Evolutionary conservation across 1,140 invertebrate genomes (phyloP).

Genomic region (Liolophura sinensis): DNA sequence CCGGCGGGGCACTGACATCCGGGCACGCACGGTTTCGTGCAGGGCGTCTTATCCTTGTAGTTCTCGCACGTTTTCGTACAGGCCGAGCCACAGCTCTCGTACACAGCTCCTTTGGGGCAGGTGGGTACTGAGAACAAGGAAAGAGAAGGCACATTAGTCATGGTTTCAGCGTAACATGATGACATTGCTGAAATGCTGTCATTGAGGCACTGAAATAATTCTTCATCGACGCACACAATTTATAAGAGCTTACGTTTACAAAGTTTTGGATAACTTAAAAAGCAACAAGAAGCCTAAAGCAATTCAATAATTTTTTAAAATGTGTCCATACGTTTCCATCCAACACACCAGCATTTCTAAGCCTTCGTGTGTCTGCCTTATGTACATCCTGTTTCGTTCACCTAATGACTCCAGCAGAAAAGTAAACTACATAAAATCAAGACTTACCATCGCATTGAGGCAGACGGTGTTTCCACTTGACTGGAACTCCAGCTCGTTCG

Average conservation of each 20-base stretch:
- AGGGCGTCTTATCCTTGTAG: conserved; percentile 23
- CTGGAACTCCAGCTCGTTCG: conserved; percentile 67
- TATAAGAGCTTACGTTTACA: not conserved
- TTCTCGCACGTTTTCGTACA: conserved; percentile 52
- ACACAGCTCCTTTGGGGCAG: conserved; percentile 46
- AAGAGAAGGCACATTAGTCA: conserved; percentile 7
- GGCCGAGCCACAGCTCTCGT: conserved; percentile 41
- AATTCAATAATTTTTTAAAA: not conserved
- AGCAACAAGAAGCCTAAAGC: not conserved
- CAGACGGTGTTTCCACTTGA: conserved; percentile 33
- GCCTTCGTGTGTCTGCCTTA: not conserved
- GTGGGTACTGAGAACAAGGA: conserved; percentile 22
- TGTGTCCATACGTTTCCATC: not conserved
- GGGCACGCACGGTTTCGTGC: conserved; percentile 40
- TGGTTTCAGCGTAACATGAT: not conserved
- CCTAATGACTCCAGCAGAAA: too few relatives aligned
- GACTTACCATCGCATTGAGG: conserved; percentile 36
- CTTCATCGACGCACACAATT: not conserved
- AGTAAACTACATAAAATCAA: not conserved
- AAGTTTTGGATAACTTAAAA: not conserved
- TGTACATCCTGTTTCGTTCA: too few relatives aligned
- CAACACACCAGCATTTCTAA: not conserved
- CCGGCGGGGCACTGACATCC: conserved; percentile 52
- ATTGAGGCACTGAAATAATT: conserved; percentile 3
- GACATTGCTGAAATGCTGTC: not conserved